Percentiles rank a stretch among this genome's conserved stretches.
These are phyloP conservation scores for Crepidodera aurea DNA, from an alignment of 2,888 invertebrate species.

Conservation along the genomic window DNA sequence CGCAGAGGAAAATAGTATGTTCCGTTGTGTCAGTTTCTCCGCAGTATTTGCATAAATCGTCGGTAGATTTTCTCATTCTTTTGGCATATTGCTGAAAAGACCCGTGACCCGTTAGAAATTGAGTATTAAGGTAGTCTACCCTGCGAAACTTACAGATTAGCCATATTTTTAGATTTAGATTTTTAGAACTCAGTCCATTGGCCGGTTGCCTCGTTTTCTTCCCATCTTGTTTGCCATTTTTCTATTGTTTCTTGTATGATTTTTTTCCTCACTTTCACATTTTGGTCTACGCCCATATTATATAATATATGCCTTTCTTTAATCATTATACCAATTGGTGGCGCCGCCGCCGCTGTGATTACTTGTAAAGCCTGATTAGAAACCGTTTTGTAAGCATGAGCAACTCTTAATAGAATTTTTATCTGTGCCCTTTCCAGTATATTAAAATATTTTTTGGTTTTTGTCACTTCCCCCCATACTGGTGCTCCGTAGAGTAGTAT, in stretches of 20 bases:
- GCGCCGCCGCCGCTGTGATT: neutral
- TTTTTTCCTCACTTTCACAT: neutral
- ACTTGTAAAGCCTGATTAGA: slow-evolving; percentile 13
- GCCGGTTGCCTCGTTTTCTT: neutral
- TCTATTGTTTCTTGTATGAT: neutral
- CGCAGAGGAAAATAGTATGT: too few relatives aligned
- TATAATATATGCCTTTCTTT: neutral
- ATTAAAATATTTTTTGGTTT: neutral
- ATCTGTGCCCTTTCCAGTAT: slow-evolving; percentile 1
- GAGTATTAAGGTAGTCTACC: neutral
- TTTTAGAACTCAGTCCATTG: slow-evolving; percentile 15
- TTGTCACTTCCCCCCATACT: slow-evolving; percentile 11
- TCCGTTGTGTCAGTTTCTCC: too few relatives aligned
- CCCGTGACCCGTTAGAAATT: neutral
- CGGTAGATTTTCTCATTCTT: too few relatives aligned
- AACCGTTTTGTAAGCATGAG: slow-evolving; percentile 2
- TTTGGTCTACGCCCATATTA: neutral
- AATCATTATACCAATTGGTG: slow-evolving; percentile 5
- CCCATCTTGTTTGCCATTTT: slow-evolving; percentile 13
- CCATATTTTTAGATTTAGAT: neutral
- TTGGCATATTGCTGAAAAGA: neutral
- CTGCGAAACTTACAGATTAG: neutral
- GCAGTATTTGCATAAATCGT: too few relatives aligned
- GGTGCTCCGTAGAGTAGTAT: slow-evolving; percentile 12
- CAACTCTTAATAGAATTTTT: slow-evolving; percentile 6